Conservation (phyloP, 64 coral and sea anemone genomes). For the Orbicella faveolata region DNA sequence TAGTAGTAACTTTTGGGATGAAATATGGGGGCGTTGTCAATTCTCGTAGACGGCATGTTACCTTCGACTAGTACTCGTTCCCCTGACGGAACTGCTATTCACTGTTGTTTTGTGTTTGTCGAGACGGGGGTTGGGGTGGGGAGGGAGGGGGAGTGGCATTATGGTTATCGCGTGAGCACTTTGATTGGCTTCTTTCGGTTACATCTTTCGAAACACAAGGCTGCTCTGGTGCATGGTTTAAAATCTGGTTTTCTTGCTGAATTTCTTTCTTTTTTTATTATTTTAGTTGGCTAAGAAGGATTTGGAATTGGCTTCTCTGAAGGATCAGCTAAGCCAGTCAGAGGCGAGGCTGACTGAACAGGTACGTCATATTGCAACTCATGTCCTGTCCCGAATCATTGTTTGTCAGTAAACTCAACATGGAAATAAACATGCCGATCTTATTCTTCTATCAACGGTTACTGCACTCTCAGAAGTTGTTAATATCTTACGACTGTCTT, state of each 20-base stretch:
- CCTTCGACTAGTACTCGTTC: too few species aligned
- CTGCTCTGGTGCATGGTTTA: background rate
- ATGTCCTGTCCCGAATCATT: background rate
- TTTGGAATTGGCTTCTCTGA: conserved; percentile 16
- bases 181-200: background rate
- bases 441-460: background rate
- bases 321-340: conserved; percentile 34
- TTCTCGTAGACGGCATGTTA: too few species aligned
- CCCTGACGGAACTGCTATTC: too few species aligned
- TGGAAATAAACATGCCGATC: background rate
- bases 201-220: background rate
- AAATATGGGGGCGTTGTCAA: too few species aligned
- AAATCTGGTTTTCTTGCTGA: background rate
- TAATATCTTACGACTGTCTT: too few species aligned
- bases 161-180: too few species aligned
- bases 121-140: too few species aligned
- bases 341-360: conserved; percentile 41
- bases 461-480: too few species aligned
- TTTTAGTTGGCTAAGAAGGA: conserved; percentile 14
- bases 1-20: too few species aligned
- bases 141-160: too few species aligned
- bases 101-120: too few species aligned
- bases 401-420: background rate
- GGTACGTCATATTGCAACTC: conserved; percentile 2
- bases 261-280: background rate